Base-by-base conservation (phyloP, 2,888 invertebrate genomes). In the Osmoderma eremita region DNA sequence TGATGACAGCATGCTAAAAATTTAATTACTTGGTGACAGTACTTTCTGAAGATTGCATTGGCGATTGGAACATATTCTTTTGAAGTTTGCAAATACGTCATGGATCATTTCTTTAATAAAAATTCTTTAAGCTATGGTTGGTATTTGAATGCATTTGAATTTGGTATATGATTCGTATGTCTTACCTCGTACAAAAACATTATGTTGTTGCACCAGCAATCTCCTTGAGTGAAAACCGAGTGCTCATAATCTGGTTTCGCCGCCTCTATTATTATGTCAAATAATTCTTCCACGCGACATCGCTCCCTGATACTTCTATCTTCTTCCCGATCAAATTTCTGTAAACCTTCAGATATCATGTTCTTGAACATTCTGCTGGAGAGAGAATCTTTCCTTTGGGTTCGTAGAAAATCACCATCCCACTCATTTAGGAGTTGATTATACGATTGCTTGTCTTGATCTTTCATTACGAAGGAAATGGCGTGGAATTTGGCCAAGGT, bases 141-240 rank as follows among this genome's bases (percentile, higher is more conserved):
- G 13, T 4, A 53, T 53, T 53, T 36, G 10, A 53, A 12, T 5
- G 17, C 6, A 24, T 22, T 12, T 5, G n/a, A n/a, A 30, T 30
- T 30, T 30, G 2, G 6, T 5, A 10, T 10, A 30, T 3, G 3
- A 4, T 30, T 30, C 10, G 5, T 30, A 30, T 30, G 8, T n/a
- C 5, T 51, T 51, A 62, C 70, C 49, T 63, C 61, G 20, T 71
- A 71, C 51, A 38, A 58, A 24, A 71, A 71, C 64, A 71, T 64
- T 39, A 71, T 68, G 42, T 69, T 71, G 22, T 67, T 69, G 41
- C 68, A 69, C 69, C 69, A 69, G 58, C 67, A 69, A 64, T 71
- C 69, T 8, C 71, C 71, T 39, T 71, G 66, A 4, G 54, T 38
- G 12, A 71, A 15, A 12, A 68, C 62, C 2, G 22, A 15, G 17